Base-by-base conservation (phyloP, 2,888 invertebrate genomes). In the Temnothorax rugatulus region DNA sequence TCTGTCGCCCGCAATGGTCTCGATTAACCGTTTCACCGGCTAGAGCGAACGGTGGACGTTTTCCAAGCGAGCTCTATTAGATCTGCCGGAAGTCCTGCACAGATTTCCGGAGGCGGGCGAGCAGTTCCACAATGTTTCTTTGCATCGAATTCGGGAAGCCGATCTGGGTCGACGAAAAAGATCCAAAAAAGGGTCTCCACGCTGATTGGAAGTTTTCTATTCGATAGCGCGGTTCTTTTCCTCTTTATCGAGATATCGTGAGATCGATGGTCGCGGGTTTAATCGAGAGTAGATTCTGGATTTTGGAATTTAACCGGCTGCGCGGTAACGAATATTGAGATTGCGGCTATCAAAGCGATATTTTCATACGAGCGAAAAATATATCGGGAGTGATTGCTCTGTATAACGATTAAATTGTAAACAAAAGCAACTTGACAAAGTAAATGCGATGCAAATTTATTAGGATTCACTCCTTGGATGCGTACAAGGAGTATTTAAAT, bases 11-110 rank as follows among this genome's bases (percentile, higher is more conserved):
- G 90, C 90, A 91, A 91, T 87, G 88, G 88, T 89, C 89, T 90
- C 92, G 92, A 92, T 92, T 92, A 92, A 90, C 90, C 91, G 91
- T 92, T 92, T 91, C 91, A 91, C 86, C 91, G 87, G 88, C 82
- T 91, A 88, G 91, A 91, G 87, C 87, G 90, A 91, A 90, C 86
- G 88, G 92, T 91, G 90, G 87, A 92, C 91, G 90, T 92, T 92
- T 92, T 91, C 91, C 92, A 90, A 89, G 88, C 90, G 89, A 71
- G 90, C 85, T 90, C 91, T 89, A 89, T 90, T 88, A 88, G 89
- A 89, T 90, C 87, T 89, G 88, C 88, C 85, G 87, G 89, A 88
- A 91, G 83, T 89, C 84, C 86, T 83, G 84, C 83, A 84, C 88
- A 88, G 89, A 87, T 89, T 90, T 87, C 90, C 88, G 83, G 86